These are phyloP conservation scores for Phoxinus phoxinus DNA, from an alignment of 2,113 vertebrate genomes.

Conservation along the genomic window DNA sequence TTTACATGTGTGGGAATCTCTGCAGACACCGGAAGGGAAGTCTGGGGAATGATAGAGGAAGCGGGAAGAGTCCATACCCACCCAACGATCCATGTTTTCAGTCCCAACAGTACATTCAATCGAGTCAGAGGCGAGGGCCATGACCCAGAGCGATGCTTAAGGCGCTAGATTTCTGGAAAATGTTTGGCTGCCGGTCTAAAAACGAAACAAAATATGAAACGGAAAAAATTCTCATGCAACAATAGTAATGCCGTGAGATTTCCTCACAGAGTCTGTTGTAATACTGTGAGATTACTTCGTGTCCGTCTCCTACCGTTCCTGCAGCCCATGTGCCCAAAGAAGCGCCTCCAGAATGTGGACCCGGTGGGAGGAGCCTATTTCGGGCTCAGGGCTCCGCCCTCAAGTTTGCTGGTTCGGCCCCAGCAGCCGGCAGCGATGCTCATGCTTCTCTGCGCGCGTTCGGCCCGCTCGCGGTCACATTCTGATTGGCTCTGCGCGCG, in stretches of 20 bases:
- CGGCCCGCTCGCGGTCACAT: slow-evolving; percentile 78
- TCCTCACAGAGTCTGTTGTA: slow-evolving; percentile 57
- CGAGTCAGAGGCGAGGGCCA: slow-evolving; percentile 27
- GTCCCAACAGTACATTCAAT: slow-evolving; percentile 52
- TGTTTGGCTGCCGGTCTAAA: not conserved
- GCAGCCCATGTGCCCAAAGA: not conserved
- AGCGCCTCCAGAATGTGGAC: slow-evolving; percentile 4
- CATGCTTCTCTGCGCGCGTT: slow-evolving; percentile 90
- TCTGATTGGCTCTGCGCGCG: slow-evolving; percentile 91
- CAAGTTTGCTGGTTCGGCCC: slow-evolving; percentile 85
- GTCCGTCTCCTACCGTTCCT: not conserved
- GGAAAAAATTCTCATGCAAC: slow-evolving; percentile 70
- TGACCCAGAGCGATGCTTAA: slow-evolving; percentile 48
- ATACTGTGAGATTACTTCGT: slow-evolving; percentile 36
- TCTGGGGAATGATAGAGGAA: slow-evolving; percentile 12
- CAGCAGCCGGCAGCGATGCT: slow-evolving; percentile 93
- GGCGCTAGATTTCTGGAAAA: slow-evolving; percentile 43
- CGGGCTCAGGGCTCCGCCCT: slow-evolving; percentile 70
- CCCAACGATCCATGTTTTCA: slow-evolving; percentile 13
- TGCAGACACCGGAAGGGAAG: slow-evolving; percentile 5
- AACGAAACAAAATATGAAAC: slow-evolving; percentile 12
- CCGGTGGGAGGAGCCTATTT: slow-evolving; percentile 63
- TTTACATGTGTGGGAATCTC: slow-evolving; percentile 66
- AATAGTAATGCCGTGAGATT: slow-evolving; percentile 55
- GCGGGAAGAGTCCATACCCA: slow-evolving; percentile 7